These are phyloP conservation scores for Hydropsyche tenuis DNA, from an alignment of 1,140 invertebrate genomes.

Conservation along the genomic window DNA sequence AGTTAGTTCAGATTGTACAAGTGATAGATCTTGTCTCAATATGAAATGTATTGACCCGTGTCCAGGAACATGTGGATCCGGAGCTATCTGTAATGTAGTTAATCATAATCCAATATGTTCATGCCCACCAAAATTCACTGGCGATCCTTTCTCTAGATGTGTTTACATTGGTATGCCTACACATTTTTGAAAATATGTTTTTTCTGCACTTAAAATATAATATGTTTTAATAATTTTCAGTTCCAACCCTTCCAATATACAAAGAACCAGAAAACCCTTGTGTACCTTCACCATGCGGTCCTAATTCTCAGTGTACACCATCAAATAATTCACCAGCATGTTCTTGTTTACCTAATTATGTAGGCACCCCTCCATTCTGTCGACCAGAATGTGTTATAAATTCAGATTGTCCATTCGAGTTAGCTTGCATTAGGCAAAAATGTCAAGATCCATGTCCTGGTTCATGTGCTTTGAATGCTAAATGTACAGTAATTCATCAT, in stretches of 20 bases:
- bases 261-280: constrained; percentile 65
- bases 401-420: constrained; percentile 67
- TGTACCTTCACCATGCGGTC: constrained; percentile 70
- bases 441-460: constrained; percentile 69
- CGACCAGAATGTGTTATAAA: constrained; percentile 72
- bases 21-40: constrained; percentile 73
- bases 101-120: constrained; percentile 81
- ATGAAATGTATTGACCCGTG: constrained; percentile 78
- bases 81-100: constrained; percentile 72
- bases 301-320: constrained; percentile 68
- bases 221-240: constrained; percentile 51
- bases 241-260: constrained; percentile 53
- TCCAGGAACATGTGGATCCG: constrained; percentile 72
- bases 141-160: constrained; percentile 77
- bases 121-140: constrained; percentile 70
- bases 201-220: constrained; percentile 4
- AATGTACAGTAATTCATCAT: constrained; percentile 69
- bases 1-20: constrained; percentile 71
- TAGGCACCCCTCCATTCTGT: constrained; percentile 68
- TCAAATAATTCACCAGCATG: constrained; percentile 66
- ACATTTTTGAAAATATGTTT: neutral
- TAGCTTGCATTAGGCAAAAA: constrained; percentile 70
- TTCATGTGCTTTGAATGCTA: constrained; percentile 67
- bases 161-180: constrained; percentile 51
- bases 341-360: constrained; percentile 66